Conservation (phyloP, 2,797 vertebrate genomes). For the Enteromius radiatus region DNA sequence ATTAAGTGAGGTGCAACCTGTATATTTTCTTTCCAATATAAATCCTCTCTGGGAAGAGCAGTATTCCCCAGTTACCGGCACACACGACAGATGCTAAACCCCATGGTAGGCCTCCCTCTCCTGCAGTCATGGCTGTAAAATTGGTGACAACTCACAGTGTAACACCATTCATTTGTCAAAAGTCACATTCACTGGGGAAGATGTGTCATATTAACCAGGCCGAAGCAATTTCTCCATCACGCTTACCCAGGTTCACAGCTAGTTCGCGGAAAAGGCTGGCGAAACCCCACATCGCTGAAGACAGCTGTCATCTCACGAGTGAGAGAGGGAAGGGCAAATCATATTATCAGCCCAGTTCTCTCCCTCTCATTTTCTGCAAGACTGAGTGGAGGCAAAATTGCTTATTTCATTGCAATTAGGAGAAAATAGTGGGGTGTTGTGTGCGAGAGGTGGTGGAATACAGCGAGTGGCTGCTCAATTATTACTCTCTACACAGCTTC, state of each 20-base stretch:
- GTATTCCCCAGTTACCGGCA: constrained; percentile 14
- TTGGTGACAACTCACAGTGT: constrained; percentile 64
- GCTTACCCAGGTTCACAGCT: constrained; percentile 61
- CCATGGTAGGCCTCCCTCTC: constrained; percentile 48
- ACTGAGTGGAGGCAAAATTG: constrained; percentile 64
- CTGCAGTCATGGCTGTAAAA: constrained; percentile 56
- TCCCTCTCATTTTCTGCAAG: constrained; percentile 63
- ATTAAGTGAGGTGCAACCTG: neutral
- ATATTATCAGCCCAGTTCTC: constrained; percentile 61
- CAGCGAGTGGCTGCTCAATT: constrained; percentile 70
- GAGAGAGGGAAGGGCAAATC: constrained; percentile 64
- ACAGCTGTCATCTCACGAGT: constrained; percentile 67
- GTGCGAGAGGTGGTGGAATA: constrained; percentile 66
- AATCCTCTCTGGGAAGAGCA: constrained; percentile 1
- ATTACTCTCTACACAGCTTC: constrained; percentile 57
- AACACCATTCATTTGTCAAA: constrained; percentile 74
- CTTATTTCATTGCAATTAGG: constrained; percentile 76
- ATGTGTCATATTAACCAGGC: constrained; percentile 72
- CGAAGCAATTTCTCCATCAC: constrained; percentile 65
- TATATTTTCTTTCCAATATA: constrained; percentile 14
- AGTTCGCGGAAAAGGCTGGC: constrained; percentile 62
- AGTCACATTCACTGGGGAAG: constrained; percentile 70
- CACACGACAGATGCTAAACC: constrained; percentile 41
- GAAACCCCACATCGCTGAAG: constrained; percentile 59
- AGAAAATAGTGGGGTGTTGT: constrained; percentile 64